These are phyloP conservation scores for Tinea pellionella DNA, from an alignment of 2,888 invertebrate species.

Conservation along the genomic window DNA sequence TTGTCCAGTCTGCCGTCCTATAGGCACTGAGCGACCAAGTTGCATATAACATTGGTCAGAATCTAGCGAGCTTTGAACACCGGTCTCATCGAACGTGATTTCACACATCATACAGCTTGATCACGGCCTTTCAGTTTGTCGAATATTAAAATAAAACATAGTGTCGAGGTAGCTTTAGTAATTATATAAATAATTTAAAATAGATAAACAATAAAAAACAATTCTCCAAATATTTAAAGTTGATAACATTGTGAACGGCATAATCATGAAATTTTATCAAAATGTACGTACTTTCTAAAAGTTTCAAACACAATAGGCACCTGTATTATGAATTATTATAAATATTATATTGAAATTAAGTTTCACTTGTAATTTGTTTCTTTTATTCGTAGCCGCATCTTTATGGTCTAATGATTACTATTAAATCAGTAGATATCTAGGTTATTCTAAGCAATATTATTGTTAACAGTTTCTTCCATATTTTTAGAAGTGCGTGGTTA, in stretches of 20 bases:
- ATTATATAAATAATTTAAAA: too few species aligned
- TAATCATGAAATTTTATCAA: neutral
- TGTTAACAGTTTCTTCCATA: neutral
- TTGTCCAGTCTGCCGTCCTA: too few species aligned
- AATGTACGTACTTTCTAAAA: neutral
- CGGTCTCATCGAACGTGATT: too few species aligned
- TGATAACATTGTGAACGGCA: neutral
- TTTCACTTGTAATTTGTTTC: neutral
- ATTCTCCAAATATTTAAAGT: neutral
- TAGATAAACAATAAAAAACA: too few species aligned
- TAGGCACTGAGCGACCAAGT: too few species aligned
- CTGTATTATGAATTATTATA: neutral
- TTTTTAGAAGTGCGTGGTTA: too few species aligned
- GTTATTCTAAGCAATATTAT: neutral
- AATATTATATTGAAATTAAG: slow-evolving; percentile 2
- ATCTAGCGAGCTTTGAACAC: too few species aligned
- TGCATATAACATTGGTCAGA: too few species aligned
- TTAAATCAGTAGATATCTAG: neutral
- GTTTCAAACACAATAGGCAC: neutral
- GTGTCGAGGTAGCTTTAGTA: too few species aligned
- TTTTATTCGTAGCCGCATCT: neutral
- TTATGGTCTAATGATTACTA: neutral
- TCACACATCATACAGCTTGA: too few species aligned
- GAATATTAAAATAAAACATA: too few species aligned
- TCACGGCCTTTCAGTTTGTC: too few species aligned